Base-by-base conservation (phyloP, 2,888 invertebrate species). In the Bellardia bayeri region DNA sequence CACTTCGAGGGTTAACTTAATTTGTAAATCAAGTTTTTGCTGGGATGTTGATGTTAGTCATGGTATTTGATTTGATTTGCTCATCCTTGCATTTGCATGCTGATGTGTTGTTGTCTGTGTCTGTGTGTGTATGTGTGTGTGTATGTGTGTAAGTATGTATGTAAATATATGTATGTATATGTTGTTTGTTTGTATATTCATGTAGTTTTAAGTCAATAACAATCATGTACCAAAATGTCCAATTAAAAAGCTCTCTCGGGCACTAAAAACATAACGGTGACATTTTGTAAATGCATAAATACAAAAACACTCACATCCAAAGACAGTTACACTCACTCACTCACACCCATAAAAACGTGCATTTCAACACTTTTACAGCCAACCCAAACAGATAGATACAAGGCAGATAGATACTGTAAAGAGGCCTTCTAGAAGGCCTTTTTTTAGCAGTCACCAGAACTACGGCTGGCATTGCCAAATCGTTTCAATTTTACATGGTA, bases 211-310 rank as follows among this genome's bases (percentile, higher is more conserved):
- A 85, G 85, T 85, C 85, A 85, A 85, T 75, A 81, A 63, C 75
- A 81, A 85, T 85, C 80, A 64, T 81, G 75, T 71, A 75, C 75
- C 75, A 81, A 87, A 87, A 84, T 78, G 69, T 84, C 85, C 85
- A 87, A 85, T 87, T 85, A 87, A 87, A 87, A 85, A 66, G 69
- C 69, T 75, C 82, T 85, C 69, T 64, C 51, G 68, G 82, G 74
- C 85, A 82, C 68, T 75, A 78, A 72, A 82, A 82, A 78, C 56
- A 82, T 78, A 82, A 86, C 82, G 78, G 42, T 82, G 78, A 72
- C 51, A 74, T 86, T 78, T 82, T 71, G 51, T 74, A 74, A 78
- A 81, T 79, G 63, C 58, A 79, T 64, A 75, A 69, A 80, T 56
- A 78, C 51, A 80, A 64, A 74, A 5, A 64, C 40, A 51, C 37